phyloP scores from a whole-genome alignment of 1,140 invertebrate species.

The Maniola jurtina region DNA sequence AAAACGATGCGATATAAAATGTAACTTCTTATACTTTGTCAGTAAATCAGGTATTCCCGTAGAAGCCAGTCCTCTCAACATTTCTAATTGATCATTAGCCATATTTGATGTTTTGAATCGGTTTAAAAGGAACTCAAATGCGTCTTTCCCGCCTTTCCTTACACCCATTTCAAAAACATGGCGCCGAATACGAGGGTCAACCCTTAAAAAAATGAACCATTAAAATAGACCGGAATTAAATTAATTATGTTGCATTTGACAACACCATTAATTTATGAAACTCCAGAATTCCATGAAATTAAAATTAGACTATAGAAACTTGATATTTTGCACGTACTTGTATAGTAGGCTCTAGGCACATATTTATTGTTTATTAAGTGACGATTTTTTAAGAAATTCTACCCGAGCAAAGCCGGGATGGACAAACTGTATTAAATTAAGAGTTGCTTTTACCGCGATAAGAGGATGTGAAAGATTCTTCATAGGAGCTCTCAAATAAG shows the following conservation, averaged over 20 bases:
- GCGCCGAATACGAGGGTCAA: conserved; percentile 55
- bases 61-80: conserved; percentile 80
- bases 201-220: conserved; percentile 35
- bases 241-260: conserved; percentile 5
- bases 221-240: conserved; percentile 6
- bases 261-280: too few species aligned
- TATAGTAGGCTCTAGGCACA: too few species aligned
- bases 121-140: conserved; percentile 79
- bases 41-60: conserved; percentile 51
- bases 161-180: conserved; percentile 80
- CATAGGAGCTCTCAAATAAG: too few species aligned
- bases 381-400: too few species aligned
- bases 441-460: too few species aligned
- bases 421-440: too few species aligned
- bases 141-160: conserved; percentile 69
- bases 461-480: too few species aligned
- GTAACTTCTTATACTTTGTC: conserved; percentile 35
- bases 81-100: conserved; percentile 80
- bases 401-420: too few species aligned
- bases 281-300: too few species aligned
- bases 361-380: too few species aligned
- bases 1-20: neutral
- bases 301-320: too few species aligned
- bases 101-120: conserved; percentile 74
- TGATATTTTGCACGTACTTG: too few species aligned